Evolutionary conservation across 2,113 vertebrate genomes (phyloP).

Genomic region (Nothoprocta pentlandii): DNA sequence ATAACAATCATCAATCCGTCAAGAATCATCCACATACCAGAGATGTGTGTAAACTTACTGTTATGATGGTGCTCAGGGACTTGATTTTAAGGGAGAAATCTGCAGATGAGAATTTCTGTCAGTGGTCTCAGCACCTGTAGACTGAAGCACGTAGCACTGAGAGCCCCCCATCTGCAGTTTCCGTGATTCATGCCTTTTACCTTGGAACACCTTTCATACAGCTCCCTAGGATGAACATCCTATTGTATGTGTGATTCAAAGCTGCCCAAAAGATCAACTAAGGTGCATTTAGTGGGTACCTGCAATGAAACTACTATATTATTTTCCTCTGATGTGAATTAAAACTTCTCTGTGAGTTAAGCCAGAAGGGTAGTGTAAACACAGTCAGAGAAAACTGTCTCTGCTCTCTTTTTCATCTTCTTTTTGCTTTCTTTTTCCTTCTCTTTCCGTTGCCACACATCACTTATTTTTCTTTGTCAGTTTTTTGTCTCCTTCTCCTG

Average conservation of each 20-base stretch:
- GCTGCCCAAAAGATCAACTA: too few species aligned
- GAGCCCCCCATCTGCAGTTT: not conserved
- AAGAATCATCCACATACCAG: not conserved
- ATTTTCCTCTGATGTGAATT: too few species aligned
- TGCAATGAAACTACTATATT: too few species aligned
- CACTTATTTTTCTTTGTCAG: not conserved
- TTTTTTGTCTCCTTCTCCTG: too few species aligned
- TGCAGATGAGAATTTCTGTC: not conserved
- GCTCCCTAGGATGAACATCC: too few species aligned
- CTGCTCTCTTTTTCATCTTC: not conserved
- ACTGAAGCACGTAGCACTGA: not conserved
- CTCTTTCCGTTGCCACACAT: not conserved
- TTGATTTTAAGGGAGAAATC: not conserved
- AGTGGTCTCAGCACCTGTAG: not conserved
- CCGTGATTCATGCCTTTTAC: not conserved
- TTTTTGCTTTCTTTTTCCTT: not conserved
- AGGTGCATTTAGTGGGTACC: too few species aligned
- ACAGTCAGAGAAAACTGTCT: not conserved
- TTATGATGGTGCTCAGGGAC: not conserved
- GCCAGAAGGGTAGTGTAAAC: too few species aligned
- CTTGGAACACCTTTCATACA: too few species aligned
- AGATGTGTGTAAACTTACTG: not conserved
- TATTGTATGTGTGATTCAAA: too few species aligned
- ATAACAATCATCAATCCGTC: not conserved
- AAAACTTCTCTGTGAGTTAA: too few species aligned